phyloP scores from a whole-genome alignment of 2,113 vertebrate species.

The Coreoperca whiteheadi region DNA sequence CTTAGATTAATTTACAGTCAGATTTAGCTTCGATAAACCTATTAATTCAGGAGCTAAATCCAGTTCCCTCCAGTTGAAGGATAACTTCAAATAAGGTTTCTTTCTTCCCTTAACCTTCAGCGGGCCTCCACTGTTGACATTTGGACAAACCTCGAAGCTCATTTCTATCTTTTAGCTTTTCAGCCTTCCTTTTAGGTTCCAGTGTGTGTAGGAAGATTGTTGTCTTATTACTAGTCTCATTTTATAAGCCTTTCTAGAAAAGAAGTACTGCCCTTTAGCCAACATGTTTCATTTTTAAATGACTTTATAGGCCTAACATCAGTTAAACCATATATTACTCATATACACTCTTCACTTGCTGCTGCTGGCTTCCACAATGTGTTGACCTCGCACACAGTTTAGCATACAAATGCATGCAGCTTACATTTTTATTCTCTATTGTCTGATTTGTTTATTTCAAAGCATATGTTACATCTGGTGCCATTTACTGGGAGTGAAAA shows the following conservation, averaged over 20 bases:
- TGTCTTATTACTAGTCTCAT: background rate
- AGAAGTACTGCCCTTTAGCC: background rate
- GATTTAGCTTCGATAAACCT: background rate
- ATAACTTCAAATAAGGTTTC: background rate
- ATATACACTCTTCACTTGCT: background rate
- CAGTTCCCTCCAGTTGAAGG: background rate
- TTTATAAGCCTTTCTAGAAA: too few species aligned
- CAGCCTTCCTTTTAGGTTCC: background rate
- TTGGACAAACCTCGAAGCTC: background rate
- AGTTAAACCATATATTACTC: background rate
- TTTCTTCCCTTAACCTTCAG: background rate
- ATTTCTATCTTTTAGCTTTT: background rate
- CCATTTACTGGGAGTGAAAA: constrained; percentile 21
- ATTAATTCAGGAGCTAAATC: background rate
- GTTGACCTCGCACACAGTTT: background rate
- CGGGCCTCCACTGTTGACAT: background rate
- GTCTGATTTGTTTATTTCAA: constrained; percentile 8
- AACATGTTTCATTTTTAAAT: background rate
- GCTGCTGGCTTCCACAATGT: background rate
- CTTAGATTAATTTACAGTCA: background rate
- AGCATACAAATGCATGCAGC: background rate
- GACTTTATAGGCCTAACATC: background rate
- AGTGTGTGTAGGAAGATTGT: background rate
- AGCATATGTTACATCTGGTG: constrained; percentile 12
- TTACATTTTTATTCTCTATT: background rate